These are phyloP conservation scores for Gymnothorax reevesii DNA, from an alignment of 2,797 vertebrate genomes.

Conservation along the genomic window DNA sequence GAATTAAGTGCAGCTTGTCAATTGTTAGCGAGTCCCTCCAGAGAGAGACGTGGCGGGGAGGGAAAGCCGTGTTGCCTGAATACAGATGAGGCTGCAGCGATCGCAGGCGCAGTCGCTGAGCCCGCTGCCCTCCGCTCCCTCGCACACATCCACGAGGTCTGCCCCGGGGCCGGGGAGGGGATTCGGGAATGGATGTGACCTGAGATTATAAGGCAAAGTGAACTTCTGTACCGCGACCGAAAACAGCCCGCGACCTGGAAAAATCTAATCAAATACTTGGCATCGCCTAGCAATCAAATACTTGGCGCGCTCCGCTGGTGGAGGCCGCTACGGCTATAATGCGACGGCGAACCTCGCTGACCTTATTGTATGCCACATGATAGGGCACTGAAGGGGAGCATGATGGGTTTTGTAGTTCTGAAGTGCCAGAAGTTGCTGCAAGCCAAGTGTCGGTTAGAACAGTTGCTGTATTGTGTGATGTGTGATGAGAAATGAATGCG, in stretches of 20 bases:
- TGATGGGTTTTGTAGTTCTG: background rate
- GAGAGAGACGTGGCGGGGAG: slow-evolving; percentile 38
- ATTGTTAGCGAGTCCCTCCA: slow-evolving; percentile 55
- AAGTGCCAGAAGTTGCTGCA: background rate
- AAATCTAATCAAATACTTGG: background rate
- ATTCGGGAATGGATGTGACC: background rate
- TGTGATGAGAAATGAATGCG: background rate
- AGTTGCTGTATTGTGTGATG: background rate
- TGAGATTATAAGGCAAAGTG: background rate
- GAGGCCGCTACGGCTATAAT: background rate
- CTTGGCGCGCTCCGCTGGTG: background rate
- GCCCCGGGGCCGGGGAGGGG: background rate
- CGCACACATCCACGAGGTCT: background rate
- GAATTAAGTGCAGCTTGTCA: slow-evolving; percentile 66
- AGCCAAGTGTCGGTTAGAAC: background rate
- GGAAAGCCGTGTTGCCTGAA: background rate
- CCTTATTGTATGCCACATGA: background rate
- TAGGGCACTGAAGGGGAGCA: background rate
- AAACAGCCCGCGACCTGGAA: background rate
- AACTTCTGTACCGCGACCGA: background rate
- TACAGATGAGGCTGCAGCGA: background rate
- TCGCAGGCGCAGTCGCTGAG: background rate
- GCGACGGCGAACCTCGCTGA: background rate
- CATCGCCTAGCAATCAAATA: background rate
- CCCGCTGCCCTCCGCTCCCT: background rate